These are phyloP conservation scores for Linnaemya tessellans DNA, from an alignment of 2,888 invertebrate genomes.

Conservation along the genomic window DNA sequence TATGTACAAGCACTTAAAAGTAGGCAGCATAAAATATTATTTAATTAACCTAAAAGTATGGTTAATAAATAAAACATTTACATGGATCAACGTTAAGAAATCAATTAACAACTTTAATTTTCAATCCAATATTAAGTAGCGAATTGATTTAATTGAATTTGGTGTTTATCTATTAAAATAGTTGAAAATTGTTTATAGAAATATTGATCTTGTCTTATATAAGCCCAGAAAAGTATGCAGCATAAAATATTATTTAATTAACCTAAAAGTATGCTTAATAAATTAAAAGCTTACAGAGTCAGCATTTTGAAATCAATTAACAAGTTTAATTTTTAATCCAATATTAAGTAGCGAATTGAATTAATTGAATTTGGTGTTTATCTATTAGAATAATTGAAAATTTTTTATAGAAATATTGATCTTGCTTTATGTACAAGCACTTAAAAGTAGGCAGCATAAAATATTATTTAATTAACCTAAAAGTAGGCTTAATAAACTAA, in stretches of 20 bases:
- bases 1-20: neutral
- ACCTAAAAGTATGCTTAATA: conserved; percentile 16
- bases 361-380: no score
- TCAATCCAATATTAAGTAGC: no score
- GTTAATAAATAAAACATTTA: no score
- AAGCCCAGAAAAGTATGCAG: neutral
- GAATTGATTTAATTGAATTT: no score
- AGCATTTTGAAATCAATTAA: no score
- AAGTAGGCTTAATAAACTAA: conserved; percentile 2
- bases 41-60: conserved; percentile 4
- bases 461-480: neutral
- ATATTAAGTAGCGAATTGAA: no score
- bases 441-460: neutral
- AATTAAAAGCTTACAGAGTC: neutral
- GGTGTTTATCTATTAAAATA: neutral
- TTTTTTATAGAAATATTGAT: neutral
- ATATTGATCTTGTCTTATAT: no score
- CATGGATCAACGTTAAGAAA: no score
- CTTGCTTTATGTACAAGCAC: neutral
- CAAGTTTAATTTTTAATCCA: no score
- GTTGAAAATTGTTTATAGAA: neutral
- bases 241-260: neutral
- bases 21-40: neutral
- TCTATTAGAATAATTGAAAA: neutral
- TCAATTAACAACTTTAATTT: no score